Evolutionary conservation across 2,113 vertebrate species (phyloP).

Genomic region (Erythrolamprus reginae): DNA sequence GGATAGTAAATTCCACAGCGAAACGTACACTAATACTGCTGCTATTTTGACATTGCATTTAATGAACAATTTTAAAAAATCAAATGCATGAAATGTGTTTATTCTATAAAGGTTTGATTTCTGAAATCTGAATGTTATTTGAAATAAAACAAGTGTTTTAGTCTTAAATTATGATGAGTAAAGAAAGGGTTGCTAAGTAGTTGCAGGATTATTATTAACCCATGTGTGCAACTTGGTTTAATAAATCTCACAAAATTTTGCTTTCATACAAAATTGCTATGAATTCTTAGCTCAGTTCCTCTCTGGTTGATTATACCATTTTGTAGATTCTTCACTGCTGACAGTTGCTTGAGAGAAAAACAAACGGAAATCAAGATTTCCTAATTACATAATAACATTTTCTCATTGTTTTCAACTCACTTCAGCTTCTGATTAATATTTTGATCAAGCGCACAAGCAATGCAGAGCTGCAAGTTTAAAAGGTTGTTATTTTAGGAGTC

Average conservation of each 20-base stretch:
- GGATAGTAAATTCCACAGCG: neutral
- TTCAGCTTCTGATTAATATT: neutral
- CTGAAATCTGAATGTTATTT: neutral
- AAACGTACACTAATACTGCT: neutral
- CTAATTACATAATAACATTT: slow-evolving; percentile 2
- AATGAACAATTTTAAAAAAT: neutral
- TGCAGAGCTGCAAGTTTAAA: neutral
- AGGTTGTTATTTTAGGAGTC: neutral
- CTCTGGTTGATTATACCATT: neutral
- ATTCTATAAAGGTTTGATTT: neutral
- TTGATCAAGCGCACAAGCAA: neutral
- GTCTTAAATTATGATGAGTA: neutral
- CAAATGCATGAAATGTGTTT: neutral
- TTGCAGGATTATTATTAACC: neutral
- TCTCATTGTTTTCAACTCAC: neutral
- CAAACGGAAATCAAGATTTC: neutral
- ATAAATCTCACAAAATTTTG: neutral
- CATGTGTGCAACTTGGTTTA: neutral
- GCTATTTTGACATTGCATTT: neutral
- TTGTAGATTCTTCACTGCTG: neutral
- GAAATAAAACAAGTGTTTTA: neutral
- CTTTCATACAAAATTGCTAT: neutral
- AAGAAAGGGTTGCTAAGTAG: neutral
- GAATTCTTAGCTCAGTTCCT: neutral
- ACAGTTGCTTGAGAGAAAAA: neutral